Base-by-base conservation (phyloP, 1,140 invertebrate species). In the Scaptomyza pallida region DNA sequence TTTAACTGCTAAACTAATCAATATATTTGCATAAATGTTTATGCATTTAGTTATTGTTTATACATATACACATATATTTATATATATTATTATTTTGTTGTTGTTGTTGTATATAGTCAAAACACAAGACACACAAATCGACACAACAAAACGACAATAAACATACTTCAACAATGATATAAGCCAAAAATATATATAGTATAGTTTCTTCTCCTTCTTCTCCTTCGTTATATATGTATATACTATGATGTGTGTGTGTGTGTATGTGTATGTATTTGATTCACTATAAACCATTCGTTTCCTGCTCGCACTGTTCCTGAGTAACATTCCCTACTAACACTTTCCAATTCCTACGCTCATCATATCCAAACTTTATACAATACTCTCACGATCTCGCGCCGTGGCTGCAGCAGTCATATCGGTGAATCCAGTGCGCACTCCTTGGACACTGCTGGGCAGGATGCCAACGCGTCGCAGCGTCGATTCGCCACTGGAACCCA, bases 301-400 rank as follows among this genome's bases (percentile, higher is more conserved):
- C 65, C 81, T 81, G 70, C 82, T 81, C 81, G 68, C 82, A 77
- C 78, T 72, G 73, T 86, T 86, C 81, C 81, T 86, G 81, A 86
- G 81, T 86, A 86, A 88, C 81, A 74, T 86, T 60, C 57, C 50
- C 35, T 30, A 13, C 23, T 30, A 21, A 44, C 33, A 40, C 41
- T 30, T 37, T 72, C 55, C 26, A 26, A 19, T n/a, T n/a, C n/a
- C 55, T 10, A 19, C 40, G 26, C 55, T 75, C 33, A 15, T 62
- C 43, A n/a, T n/a, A n/a, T 37, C n/a, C 54, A 9, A 26, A 54
- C 72, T 26, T 26, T 90, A 91, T 55, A 91, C 90, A 76, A 91
- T 91, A 75, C 90, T 91, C 72, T 91, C 90, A n/a, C 89, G 83
- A 79, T 91, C 90, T 13, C 89, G 72, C 35, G 75, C 68, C 15